Base-by-base conservation (phyloP, 1,140 invertebrate genomes). In the Temnothorax longispinosus region DNA sequence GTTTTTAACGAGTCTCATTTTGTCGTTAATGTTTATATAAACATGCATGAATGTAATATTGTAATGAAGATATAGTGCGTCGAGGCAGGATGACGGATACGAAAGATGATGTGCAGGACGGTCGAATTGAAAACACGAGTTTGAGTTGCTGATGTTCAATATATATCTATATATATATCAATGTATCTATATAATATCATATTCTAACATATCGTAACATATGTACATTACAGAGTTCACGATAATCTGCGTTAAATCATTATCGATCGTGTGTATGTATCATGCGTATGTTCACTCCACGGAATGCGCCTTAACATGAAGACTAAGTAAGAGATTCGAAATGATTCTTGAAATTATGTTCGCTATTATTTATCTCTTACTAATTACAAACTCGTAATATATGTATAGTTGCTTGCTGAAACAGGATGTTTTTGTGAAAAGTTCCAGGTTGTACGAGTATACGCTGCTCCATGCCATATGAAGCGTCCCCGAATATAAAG, bases 111-210 rank as follows among this genome's bases (percentile, higher is more conserved):
- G n/a, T 87, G 8, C 0, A 32, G 44, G 76, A n/a, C 52, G 15
- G 47, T 86, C 44, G n/a, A 82, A 91, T 93, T 92, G 81, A 93
- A 93, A 92, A 94, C 88, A 93, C 91, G 91, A 84, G 41, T 44
- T 89, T 88, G 41, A 88, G 71, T 58, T 92, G 65, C 58, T 92
- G 78, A 89, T 92, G 76, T 56, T 78, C 69, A 50, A 81, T 88
- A 88, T 91, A 84, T 85, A 89, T 87, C 60, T 88, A 18, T 90
- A 90, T 88, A 90, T 91, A 85, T 93, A 89, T 90, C 18, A 18
- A 72, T 90, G 4, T 76, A 60, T 89, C 74, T 92, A 90, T 88
- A 90, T 88, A 90, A 64, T 89, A 44, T 50, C 77, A 69, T 82
- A 75, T 86, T 78, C 86, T 85, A 74, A 69, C 47, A 80, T 84